Percentiles rank a stretch among this genome's conserved stretches.
These are phyloP conservation scores for Corythoichthys intestinalis DNA, from an alignment of 2,113 vertebrate genomes.

Conservation along the genomic window DNA sequence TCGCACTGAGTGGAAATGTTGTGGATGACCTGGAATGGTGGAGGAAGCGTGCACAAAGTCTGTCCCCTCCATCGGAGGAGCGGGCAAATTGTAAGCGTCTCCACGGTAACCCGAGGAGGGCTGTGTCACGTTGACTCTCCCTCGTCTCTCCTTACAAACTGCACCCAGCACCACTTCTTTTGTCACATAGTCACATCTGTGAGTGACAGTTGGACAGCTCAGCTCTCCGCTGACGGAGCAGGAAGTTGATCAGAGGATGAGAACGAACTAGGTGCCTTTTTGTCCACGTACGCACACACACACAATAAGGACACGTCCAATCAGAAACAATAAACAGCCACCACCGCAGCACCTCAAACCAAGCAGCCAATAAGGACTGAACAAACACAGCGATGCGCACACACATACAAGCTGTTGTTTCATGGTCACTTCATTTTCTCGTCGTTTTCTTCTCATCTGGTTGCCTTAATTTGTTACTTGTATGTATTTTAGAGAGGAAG, in stretches of 20 bases:
- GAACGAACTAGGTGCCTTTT: constrained; percentile 63
- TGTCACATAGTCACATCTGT: not conserved
- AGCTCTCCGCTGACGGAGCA: not conserved
- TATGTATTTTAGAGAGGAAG: constrained; percentile 3
- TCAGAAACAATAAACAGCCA: constrained; percentile 36
- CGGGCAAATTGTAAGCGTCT: constrained; percentile 55
- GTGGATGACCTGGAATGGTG: constrained; percentile 27
- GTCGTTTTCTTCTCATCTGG: constrained; percentile 50
- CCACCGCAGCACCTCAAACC: constrained; percentile 50
- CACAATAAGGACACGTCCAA: constrained; percentile 13
- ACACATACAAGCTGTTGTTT: constrained; percentile 21
- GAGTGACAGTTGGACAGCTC: constrained; percentile 10
- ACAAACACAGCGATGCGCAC: constrained; percentile 15
- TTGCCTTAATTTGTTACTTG: constrained; percentile 61
- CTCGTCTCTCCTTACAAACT: constrained; percentile 11
- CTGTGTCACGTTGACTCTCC: constrained; percentile 3
- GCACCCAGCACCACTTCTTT: constrained; percentile 33
- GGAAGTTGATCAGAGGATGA: constrained; percentile 30
- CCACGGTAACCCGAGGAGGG: constrained; percentile 33
- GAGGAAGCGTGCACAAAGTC: constrained; percentile 14
- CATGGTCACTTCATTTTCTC: constrained; percentile 17
- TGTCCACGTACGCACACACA: not conserved
- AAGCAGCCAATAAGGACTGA: constrained; percentile 54
- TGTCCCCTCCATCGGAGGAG: constrained; percentile 29
- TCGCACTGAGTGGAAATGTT: constrained; percentile 15